A percentile compares a stretch with the other conserved stretches of the same genome.
Conservation (phyloP, 2,113 vertebrate species). For the Hippocampus zosterae region DNA sequence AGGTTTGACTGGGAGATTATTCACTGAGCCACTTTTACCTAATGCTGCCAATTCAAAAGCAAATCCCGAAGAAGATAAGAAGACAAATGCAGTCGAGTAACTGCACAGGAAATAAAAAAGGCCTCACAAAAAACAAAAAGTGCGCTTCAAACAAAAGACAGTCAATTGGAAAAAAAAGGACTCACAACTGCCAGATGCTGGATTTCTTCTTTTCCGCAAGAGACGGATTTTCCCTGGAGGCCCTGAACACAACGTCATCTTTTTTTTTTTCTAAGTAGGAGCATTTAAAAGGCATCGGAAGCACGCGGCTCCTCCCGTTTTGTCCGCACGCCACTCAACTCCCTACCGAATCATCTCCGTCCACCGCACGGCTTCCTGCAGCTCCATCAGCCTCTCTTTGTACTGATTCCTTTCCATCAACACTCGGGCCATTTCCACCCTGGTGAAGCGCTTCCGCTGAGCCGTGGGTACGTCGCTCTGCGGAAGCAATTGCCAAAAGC, state of each 20-base stretch:
- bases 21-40: conserved; percentile 55
- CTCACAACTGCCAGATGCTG: conserved; percentile 99
- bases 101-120: conserved; percentile 8
- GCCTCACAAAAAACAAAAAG: neutral
- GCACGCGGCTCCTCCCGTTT: neutral
- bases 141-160: neutral
- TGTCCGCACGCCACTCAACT: neutral
- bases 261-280: neutral
- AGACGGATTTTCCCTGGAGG: conserved; percentile 91
- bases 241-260: conserved; percentile 66
- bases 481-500: neutral
- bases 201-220: conserved; percentile 96
- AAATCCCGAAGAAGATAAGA: conserved; percentile 42
- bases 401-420: conserved; percentile 99
- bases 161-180: conserved; percentile 4
- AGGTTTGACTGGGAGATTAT: conserved; percentile 27
- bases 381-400: conserved; percentile 96
- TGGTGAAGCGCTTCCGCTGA: conserved; percentile 91
- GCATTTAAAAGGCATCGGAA: neutral
- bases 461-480: conserved; percentile 95
- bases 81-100: conserved; percentile 31
- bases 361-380: conserved; percentile 97
- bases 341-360: conserved; percentile 95
- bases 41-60: conserved; percentile 62
- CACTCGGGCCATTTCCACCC: conserved; percentile 96